Conservation (phyloP, 2,113 vertebrate genomes). For the Globicephala melas region DNA sequence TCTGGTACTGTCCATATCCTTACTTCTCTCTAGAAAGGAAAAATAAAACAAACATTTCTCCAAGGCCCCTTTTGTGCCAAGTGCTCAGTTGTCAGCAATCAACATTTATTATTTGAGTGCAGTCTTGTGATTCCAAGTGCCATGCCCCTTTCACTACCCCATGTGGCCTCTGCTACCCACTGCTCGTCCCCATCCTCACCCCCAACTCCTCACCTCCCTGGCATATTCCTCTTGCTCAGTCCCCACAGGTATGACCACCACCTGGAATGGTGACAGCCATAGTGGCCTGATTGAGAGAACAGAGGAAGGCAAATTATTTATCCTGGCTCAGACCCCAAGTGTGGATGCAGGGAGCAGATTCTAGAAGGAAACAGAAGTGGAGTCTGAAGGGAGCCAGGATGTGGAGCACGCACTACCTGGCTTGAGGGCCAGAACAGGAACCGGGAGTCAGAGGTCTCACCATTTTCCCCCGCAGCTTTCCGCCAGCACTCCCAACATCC, state of each 20-base stretch:
- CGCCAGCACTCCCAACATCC: conserved; percentile 91
- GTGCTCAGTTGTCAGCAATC: neutral
- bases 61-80: neutral
- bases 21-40: neutral
- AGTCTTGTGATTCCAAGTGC: neutral
- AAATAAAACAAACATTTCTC: neutral
- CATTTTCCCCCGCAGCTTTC: conserved; percentile 93
- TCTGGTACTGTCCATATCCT: neutral
- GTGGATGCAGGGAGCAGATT: neutral
- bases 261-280: conserved; percentile 92
- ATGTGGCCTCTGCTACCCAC: neutral
- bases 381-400: neutral
- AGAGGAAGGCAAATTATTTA: neutral
- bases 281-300: conserved; percentile 85
- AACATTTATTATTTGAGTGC: neutral
- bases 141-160: neutral
- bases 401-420: neutral
- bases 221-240: conserved; percentile 84
- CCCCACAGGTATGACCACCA: conserved; percentile 89
- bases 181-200: rapidly evolving
- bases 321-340: neutral
- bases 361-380: neutral
- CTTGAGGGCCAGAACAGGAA: neutral
- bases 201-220: conserved; percentile 82
- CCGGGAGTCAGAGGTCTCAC: conserved; percentile 74